Evolutionary conservation across 1,140 invertebrate species (phyloP), one percentile per base, ranked within the genome.

Genomic region (Eulimnadia texana): DNA sequence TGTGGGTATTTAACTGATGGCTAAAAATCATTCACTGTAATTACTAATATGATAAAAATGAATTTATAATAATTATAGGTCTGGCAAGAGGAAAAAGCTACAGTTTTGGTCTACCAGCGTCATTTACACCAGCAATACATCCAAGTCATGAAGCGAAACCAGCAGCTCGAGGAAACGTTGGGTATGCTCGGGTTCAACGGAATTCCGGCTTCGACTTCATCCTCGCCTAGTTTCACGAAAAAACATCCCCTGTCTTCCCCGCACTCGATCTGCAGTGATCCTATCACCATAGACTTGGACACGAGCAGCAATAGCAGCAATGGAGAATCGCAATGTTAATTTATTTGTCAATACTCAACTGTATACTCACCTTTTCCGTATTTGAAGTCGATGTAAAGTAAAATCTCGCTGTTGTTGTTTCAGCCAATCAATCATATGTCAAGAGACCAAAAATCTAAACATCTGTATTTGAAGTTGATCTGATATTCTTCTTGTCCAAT

Each of bases 41-140:
- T n/a, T n/a, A n/a, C n/a, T n/a, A n/a, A n/a, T n/a, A n/a, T n/a
- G n/a, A n/a, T n/a, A n/a, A n/a, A n/a, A n/a, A n/a, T n/a, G n/a
- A n/a, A n/a, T n/a, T n/a, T 42, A 9, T 60, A 73, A 66, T 25
- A 71, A 58, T 63, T 70, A 65, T 71, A 80, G 63, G 80, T 82
- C 64, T 88, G 86, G 86, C 77, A 81, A 0, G 82, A 85, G 60
- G 85, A 88, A 68, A 88, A 88, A 67, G 83, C 86, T 67, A 86
- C 86, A 72, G 86, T 88, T 1, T 74, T 87, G 54, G 74, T 81
- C 68, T 89, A 89, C 72, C 86, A 89, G 73, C 83, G 84, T 66
- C 84, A 87, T 68, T 74, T 89, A 66, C 85, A 88, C 68, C 74
- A 85, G 64, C 87, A 86, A 70, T 89, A 88, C 67, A 80, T 87